These are phyloP conservation scores for Lobophora halterata DNA, from an alignment of 2,888 invertebrate genomes.

Conservation along the genomic window DNA sequence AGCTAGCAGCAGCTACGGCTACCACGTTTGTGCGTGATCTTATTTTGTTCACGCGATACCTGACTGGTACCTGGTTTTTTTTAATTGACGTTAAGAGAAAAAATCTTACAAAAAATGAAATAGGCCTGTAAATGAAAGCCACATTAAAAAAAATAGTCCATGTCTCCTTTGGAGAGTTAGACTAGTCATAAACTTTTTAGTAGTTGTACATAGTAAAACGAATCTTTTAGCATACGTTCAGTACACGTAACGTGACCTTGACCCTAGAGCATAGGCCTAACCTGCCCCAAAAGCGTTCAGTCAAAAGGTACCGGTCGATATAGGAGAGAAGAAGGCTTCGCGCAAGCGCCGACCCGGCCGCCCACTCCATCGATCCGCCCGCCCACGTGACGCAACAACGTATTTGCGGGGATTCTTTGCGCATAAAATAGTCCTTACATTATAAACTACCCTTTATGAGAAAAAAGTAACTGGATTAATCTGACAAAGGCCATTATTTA, in stretches of 20 bases:
- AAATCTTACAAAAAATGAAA: too few relatives aligned
- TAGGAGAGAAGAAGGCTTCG: constrained; percentile 57
- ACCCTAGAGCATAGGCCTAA: constrained; percentile 79
- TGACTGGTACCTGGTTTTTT: too few relatives aligned
- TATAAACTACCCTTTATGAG: constrained; percentile 10
- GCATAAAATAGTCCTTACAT: constrained; percentile 49
- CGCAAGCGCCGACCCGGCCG: constrained; percentile 64
- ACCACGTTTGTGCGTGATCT: too few relatives aligned
- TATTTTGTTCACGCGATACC: too few relatives aligned
- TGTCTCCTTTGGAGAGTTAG: constrained; percentile 1
- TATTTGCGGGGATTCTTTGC: constrained; percentile 77
- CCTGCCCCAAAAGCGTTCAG: constrained; percentile 78
- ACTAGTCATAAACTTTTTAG: constrained; percentile 23
- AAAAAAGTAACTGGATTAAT: constrained; percentile 9
- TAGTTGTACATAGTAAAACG: constrained; percentile 30
- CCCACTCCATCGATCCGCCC: constrained; percentile 70
- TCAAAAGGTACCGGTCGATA: constrained; percentile 74
- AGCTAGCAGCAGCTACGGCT: too few relatives aligned
- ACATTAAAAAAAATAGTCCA: too few relatives aligned
- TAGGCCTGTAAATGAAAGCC: too few relatives aligned
- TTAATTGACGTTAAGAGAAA: too few relatives aligned
- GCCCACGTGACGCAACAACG: constrained; percentile 78
- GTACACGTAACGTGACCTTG: constrained; percentile 73
- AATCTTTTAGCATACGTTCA: constrained; percentile 40
- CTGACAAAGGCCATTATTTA: too few relatives aligned